A percentile compares a stretch with the other conserved stretches of the same genome.
phyloP scores from a whole-genome alignment of 1,140 invertebrate species.

The Listronotus oregonensis region DNA sequence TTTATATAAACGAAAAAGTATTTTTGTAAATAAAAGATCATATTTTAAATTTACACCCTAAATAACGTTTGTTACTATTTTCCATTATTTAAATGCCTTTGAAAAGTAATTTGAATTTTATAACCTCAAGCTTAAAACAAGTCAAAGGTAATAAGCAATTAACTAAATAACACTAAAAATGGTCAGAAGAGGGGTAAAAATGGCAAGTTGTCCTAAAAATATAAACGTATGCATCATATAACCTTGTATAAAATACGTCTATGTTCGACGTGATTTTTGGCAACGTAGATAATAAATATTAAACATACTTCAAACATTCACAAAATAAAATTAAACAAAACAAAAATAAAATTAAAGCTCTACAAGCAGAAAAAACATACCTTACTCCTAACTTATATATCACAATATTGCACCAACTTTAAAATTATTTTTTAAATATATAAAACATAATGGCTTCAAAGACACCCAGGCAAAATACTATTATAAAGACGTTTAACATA shows the following conservation, averaged over 20 bases:
- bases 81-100: no score
- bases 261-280: no score
- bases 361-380: not conserved
- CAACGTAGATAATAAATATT: no score
- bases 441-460: constrained; percentile 39
- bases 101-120: no score
- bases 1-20: no score
- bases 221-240: not conserved
- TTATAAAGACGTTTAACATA: constrained; percentile 27
- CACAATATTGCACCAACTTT: constrained; percentile 36
- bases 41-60: no score
- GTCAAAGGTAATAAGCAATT: no score
- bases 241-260: not conserved
- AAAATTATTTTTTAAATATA: constrained; percentile 34
- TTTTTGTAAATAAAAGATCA: no score
- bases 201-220: constrained; percentile 5
- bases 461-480: constrained; percentile 35
- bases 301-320: no score
- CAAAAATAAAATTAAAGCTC: constrained; percentile 11
- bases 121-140: no score
- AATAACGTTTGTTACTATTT: no score
- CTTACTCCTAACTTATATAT: constrained; percentile 15
- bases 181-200: not conserved
- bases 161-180: no score
- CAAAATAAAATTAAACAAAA: constrained; percentile 1